Percentiles rank a stretch among this genome's conserved stretches.
Conservation (phyloP, 2,888 invertebrate genomes). For the Corbicula japonica region DNA sequence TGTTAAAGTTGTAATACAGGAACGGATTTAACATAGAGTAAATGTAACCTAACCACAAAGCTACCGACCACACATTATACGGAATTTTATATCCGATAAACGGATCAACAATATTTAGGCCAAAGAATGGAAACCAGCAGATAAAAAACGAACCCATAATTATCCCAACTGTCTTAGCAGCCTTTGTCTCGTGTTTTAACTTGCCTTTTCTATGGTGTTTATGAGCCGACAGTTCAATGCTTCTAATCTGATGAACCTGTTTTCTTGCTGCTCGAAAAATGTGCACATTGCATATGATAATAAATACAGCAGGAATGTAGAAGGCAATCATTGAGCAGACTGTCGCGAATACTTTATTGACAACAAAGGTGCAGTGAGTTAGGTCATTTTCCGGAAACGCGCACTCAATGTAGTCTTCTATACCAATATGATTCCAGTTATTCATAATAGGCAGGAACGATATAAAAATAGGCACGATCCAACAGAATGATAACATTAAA, state of each 20-base stretch:
- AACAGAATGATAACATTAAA: conserved; percentile 79
- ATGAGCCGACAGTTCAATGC: conserved; percentile 76
- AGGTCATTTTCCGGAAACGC: conserved; percentile 68
- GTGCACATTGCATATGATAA: conserved; percentile 81
- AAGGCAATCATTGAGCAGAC: conserved; percentile 83
- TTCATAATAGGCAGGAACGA: conserved; percentile 83
- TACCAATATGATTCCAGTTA: conserved; percentile 82
- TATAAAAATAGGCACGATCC: conserved; percentile 82
- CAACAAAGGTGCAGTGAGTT: conserved; percentile 80
- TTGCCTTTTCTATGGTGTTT: conserved; percentile 78
- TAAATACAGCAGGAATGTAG: conserved; percentile 83
- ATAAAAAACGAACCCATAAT: conserved; percentile 84
- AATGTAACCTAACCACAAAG: conserved; percentile 83
- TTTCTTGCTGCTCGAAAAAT: conserved; percentile 81
- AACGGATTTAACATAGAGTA: conserved; percentile 82
- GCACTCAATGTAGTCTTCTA: conserved; percentile 79
- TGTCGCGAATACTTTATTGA: conserved; percentile 80
- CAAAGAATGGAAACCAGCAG: conserved; percentile 85
- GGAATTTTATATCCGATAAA: conserved; percentile 81
- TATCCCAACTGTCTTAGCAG: conserved; percentile 83
- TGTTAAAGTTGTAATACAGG: conserved; percentile 80
- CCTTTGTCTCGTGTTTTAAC: conserved; percentile 83
- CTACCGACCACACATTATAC: conserved; percentile 80
- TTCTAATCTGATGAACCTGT: conserved; percentile 82
- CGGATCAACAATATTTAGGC: conserved; percentile 83